Conservation (phyloP, 2,888 invertebrate genomes). For the Yponomeuta cagnagella region DNA sequence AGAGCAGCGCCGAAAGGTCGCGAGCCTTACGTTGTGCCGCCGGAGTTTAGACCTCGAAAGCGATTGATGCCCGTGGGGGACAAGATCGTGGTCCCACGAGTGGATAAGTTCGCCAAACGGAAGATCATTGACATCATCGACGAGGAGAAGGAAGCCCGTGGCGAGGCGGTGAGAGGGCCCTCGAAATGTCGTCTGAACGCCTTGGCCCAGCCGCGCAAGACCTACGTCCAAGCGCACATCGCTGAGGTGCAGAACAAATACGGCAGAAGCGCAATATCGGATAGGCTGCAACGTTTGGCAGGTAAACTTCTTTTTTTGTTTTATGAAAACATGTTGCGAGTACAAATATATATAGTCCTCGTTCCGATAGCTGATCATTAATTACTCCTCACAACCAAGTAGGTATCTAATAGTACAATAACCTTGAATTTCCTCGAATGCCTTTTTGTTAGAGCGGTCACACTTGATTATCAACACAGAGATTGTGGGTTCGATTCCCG, state of each 20-base stretch:
- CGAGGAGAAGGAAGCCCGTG: constrained; percentile 60
- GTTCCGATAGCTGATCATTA: too few relatives aligned
- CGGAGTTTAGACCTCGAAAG: neutral
- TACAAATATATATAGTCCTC: neutral
- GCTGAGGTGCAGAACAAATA: constrained; percentile 47
- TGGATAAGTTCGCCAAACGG: constrained; percentile 8
- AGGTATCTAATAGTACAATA: too few relatives aligned
- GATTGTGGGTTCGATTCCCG: too few relatives aligned
- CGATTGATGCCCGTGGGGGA: neutral
- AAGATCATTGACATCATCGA: constrained; percentile 32
- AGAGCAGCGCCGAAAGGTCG: neutral
- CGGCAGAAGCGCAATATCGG: constrained; percentile 38
- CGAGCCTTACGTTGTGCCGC: neutral
- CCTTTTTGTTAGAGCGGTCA: too few relatives aligned
- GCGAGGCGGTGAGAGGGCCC: constrained; percentile 65
- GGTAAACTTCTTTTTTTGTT: neutral
- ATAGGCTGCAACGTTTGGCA: constrained; percentile 27
- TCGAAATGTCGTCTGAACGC: constrained; percentile 47
- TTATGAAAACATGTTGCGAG: neutral
- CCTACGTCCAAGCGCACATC: constrained; percentile 50
- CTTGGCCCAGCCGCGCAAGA: constrained; percentile 58
- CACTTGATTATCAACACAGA: too few relatives aligned
- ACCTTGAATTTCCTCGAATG: too few relatives aligned
- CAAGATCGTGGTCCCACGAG: neutral
- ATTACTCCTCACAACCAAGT: neutral